Percentiles rank a stretch among this genome's conserved stretches.
Evolutionary conservation across 2,888 invertebrate species (phyloP).

Genomic region (Lasioglossum zephyrum): DNA sequence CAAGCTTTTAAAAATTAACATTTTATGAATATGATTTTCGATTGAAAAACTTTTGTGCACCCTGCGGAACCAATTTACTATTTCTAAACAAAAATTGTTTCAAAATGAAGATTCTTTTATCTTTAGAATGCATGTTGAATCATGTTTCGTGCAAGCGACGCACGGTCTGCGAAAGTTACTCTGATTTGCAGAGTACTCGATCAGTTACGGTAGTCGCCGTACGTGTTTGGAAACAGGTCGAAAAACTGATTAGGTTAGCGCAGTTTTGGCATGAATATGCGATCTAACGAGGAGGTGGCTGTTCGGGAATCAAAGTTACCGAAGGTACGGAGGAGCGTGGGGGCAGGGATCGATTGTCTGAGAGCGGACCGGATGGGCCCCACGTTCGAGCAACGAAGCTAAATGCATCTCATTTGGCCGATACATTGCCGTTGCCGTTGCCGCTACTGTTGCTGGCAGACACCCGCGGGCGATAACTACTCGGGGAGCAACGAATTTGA

Average conservation of each 20-base stretch:
- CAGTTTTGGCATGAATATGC: slow-evolving; percentile 15
- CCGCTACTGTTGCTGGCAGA: slow-evolving; percentile 19
- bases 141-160: not conserved
- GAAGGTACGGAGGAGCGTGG: not conserved
- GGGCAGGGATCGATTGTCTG: slow-evolving; percentile 1
- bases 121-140: not conserved
- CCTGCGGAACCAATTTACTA: too few relatives aligned
- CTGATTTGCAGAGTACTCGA: not conserved
- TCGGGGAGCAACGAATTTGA: slow-evolving; percentile 64
- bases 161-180: not conserved
- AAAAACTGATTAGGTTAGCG: slow-evolving; percentile 9
- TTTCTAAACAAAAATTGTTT: too few relatives aligned
- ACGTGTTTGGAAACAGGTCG: not conserved
- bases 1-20: too few relatives aligned
- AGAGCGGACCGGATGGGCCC: not conserved
- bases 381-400: slow-evolving; percentile 16
- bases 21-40: too few relatives aligned
- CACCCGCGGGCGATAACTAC: slow-evolving; percentile 49
- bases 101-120: too few relatives aligned
- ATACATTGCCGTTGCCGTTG: slow-evolving; percentile 20
- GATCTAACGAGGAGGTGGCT: not conserved
- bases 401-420: slow-evolving; percentile 46
- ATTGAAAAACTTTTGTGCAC: too few relatives aligned
- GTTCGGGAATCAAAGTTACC: slow-evolving; percentile 26
- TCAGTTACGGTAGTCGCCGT: not conserved